Evolutionary conservation across 2,113 vertebrate species (phyloP).

Genomic region (Lontra canadensis): DNA sequence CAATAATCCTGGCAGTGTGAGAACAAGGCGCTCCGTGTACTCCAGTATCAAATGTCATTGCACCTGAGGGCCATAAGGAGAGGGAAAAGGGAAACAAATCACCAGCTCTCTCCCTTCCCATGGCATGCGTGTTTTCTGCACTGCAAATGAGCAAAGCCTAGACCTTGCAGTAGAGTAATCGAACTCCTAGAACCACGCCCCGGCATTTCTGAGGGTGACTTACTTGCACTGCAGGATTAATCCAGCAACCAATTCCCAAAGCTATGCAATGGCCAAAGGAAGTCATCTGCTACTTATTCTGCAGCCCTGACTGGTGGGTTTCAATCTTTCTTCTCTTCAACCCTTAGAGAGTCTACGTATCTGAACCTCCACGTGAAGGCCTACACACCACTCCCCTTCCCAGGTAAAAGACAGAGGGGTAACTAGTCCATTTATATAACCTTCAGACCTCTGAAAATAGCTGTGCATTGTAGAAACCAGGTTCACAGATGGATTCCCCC

Average conservation of each 20-base stretch:
- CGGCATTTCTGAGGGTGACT: conserved; percentile 24
- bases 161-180: conserved; percentile 4
- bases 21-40: not conserved
- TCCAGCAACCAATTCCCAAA: conserved; percentile 35
- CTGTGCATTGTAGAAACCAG: not conserved
- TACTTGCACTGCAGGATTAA: not conserved
- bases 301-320: not conserved
- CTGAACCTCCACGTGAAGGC: not conserved
- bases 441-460: not conserved
- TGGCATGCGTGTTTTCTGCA: not conserved
- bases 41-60: conserved; percentile 53
- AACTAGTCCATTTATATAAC: not conserved
- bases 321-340: not conserved
- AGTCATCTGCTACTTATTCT: not conserved
- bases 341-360: not conserved
- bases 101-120: not conserved
- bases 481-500: not conserved
- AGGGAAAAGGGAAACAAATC: not conserved
- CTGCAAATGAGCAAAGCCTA: conserved; percentile 52
- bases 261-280: not conserved
- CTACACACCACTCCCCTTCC: not conserved
- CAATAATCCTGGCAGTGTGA: conserved; percentile 13
- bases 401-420: not conserved
- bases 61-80: conserved; percentile 2
- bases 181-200: not conserved